Evolutionary conservation across 2,113 vertebrate genomes (phyloP).

Genomic region (Nesoenas mayeri): DNA sequence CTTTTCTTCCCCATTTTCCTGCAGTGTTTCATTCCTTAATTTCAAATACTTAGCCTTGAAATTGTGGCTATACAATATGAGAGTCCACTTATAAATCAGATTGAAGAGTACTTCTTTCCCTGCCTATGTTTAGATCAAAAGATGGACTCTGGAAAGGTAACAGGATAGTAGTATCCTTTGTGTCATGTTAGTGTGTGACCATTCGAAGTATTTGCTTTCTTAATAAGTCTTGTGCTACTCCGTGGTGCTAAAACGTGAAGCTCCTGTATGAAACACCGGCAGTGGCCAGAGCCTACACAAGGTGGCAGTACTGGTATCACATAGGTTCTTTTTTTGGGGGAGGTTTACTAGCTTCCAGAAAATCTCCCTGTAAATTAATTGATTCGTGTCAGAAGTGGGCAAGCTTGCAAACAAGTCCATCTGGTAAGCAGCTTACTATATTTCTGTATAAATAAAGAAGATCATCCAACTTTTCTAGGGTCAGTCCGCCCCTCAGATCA

Average conservation of each 20-base stretch:
- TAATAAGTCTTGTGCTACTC: neutral
- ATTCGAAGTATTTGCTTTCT: neutral
- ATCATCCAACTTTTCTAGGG: slow-evolving; percentile 42
- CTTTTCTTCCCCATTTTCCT: neutral
- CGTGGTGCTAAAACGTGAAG: neutral
- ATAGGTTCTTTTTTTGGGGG: neutral
- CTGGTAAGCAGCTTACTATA: slow-evolving; percentile 58
- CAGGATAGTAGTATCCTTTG: neutral
- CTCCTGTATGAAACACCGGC: neutral
- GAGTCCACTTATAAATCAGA: neutral
- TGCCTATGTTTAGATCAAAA: neutral
- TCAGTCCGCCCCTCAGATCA: slow-evolving; percentile 35
- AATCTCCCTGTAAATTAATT: slow-evolving; percentile 4
- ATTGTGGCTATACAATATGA: neutral
- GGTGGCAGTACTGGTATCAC: slow-evolving; percentile 51
- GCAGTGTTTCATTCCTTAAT: neutral
- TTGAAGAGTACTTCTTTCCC: neutral
- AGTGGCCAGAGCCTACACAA: slow-evolving; percentile 13
- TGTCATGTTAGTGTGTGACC: accelerated
- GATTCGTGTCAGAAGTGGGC: slow-evolving; percentile 56
- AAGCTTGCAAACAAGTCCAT: slow-evolving; percentile 63
- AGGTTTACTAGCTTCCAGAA: slow-evolving; percentile 14
- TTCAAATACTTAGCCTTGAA: neutral
- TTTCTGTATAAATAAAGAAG: slow-evolving; percentile 57
- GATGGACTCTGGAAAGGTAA: neutral